Evolutionary conservation across 2,113 vertebrate species (phyloP).

Genomic region (Thinocorus orbignyianus): DNA sequence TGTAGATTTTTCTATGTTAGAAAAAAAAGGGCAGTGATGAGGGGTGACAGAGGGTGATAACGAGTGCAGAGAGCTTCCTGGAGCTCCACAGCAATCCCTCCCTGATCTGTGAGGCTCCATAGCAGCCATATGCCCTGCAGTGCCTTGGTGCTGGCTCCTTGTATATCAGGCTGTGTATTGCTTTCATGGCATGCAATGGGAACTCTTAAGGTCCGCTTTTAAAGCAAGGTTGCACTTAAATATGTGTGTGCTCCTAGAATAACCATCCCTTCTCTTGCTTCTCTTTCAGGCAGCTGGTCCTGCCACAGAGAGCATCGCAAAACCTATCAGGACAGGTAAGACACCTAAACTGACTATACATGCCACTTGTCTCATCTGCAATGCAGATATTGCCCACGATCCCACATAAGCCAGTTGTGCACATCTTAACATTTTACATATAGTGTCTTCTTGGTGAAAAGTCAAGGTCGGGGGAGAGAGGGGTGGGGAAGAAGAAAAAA

Average conservation of each 20-base stretch:
- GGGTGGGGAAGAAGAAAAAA: neutral
- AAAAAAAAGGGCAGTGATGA: neutral
- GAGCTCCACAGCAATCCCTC: neutral
- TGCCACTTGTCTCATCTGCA: neutral
- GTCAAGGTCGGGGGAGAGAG: accelerated
- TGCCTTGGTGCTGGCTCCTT: accelerated
- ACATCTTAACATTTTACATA: neutral
- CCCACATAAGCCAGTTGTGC: neutral
- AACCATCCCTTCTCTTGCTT: neutral
- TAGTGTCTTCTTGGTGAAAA: neutral
- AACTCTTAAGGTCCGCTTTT: neutral
- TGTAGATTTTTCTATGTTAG: accelerated
- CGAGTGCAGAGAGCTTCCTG: neutral
- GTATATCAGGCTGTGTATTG: neutral
- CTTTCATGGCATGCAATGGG: neutral
- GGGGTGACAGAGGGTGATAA: neutral
- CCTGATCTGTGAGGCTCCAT: neutral
- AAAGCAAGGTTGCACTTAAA: neutral
- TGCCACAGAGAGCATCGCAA: neutral
- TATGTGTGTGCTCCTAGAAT: neutral
- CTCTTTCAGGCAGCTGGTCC: slow-evolving; percentile 25
- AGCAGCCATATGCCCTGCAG: neutral
- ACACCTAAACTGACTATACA: neutral
- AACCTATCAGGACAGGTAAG: slow-evolving; percentile 47
- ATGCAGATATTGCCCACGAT: neutral